Evolutionary conservation across 1,140 invertebrate genomes (phyloP).

Genomic region (Alviniconcha marisindica): DNA sequence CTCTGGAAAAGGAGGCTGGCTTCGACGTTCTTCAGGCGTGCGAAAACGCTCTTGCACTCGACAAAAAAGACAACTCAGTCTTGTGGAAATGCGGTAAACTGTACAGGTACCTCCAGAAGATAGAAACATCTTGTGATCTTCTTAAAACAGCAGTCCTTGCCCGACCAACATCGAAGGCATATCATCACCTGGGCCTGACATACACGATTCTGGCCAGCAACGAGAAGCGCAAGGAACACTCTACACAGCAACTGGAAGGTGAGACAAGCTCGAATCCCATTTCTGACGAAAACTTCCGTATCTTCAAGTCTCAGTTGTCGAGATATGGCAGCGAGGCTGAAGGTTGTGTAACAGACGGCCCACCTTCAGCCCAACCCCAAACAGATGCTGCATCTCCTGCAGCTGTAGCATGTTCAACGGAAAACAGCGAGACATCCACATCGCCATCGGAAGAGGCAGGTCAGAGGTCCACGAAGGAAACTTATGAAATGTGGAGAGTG

Average conservation of each 20-base stretch:
- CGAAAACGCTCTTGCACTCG: not conserved
- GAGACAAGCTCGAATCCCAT: not conserved
- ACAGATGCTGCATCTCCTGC: too few relatives aligned
- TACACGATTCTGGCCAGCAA: not conserved
- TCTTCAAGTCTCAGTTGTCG: not conserved
- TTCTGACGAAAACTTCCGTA: not conserved
- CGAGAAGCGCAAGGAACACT: not conserved
- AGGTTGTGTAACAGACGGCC: too few relatives aligned
- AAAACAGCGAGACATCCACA: not conserved
- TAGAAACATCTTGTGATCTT: not conserved
- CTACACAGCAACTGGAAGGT: not conserved
- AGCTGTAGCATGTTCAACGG: too few relatives aligned
- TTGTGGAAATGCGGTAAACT: constrained; percentile 18
- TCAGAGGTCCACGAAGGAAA: not conserved
- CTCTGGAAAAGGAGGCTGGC: not conserved
- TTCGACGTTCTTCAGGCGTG: not conserved
- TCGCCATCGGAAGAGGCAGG: not conserved
- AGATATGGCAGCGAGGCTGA: not conserved
- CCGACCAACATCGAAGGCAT: not conserved
- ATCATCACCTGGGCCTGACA: constrained; percentile 26
- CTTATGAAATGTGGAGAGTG: not conserved
- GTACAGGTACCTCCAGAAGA: constrained; percentile 1
- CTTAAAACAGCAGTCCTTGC: not conserved
- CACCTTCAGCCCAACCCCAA: too few relatives aligned
- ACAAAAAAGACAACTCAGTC: constrained; percentile 18